Conservation (phyloP, 2,797 vertebrate genomes). For the Halcyon chelicuti region DNA sequence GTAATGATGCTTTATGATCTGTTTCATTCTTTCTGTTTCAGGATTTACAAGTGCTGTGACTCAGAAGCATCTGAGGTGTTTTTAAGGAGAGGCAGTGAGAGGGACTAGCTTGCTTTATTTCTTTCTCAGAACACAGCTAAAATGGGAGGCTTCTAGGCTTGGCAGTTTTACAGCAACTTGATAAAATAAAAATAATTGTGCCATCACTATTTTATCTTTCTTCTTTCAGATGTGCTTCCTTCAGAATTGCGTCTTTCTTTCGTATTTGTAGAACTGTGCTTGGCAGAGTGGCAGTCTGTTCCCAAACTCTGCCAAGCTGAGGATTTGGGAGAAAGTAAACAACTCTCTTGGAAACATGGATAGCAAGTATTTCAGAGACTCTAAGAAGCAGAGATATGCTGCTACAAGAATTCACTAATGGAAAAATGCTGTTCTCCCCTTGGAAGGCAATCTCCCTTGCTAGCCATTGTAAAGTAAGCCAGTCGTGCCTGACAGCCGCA, state of each 20-base stretch:
- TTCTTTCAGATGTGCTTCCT: slow-evolving; percentile 60
- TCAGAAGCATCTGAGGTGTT: background rate
- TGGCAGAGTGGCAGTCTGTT: slow-evolving; percentile 43
- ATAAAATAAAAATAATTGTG: slow-evolving; percentile 67
- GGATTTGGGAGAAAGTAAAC: slow-evolving; percentile 63
- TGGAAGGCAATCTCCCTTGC: background rate
- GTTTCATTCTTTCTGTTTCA: background rate
- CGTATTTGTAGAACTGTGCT: slow-evolving; percentile 32
- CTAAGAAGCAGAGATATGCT: slow-evolving; percentile 30
- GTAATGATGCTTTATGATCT: slow-evolving; percentile 30
- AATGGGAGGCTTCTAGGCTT: background rate
- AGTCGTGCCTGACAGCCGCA: background rate
- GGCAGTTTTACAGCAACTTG: slow-evolving; percentile 58
- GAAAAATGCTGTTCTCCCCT: slow-evolving; percentile 40
- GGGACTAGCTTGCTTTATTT: background rate
- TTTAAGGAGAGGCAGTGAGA: background rate
- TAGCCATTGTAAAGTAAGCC: background rate
- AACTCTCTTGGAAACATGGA: slow-evolving; percentile 23
- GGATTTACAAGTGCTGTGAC: background rate
- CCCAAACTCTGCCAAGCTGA: slow-evolving; percentile 48
- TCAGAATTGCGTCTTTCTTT: slow-evolving; percentile 53
- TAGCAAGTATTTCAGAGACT: background rate
- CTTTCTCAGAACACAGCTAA: background rate
- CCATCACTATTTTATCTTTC: slow-evolving; percentile 52
- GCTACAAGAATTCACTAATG: slow-evolving; percentile 52